phyloP scores from a whole-genome alignment of 2,113 vertebrate species.

The Pseudolaguvia tuberculata region DNA sequence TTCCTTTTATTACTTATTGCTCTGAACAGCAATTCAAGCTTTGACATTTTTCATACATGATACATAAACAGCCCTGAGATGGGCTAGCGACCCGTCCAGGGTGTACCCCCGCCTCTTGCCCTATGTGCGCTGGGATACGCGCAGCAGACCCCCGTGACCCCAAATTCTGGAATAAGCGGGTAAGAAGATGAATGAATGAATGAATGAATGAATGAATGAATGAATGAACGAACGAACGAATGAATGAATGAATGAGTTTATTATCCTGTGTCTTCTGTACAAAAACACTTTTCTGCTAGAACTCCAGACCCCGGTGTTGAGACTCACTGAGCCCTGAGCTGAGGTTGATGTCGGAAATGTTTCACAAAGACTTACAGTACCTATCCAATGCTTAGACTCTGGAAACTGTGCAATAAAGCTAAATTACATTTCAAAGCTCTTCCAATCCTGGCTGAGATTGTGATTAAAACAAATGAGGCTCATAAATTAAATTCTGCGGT shows the following conservation, averaged over 20 bases:
- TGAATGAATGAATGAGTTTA: too few species aligned
- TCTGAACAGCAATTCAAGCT: neutral
- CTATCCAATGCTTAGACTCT: conserved; percentile 50
- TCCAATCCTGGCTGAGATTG: conserved; percentile 61
- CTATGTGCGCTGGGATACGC: too few species aligned
- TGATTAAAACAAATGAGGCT: conserved; percentile 83
- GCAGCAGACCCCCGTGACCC: too few species aligned
- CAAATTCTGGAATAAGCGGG: too few species aligned
- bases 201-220: too few species aligned
- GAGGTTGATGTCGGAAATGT: conserved; percentile 5
- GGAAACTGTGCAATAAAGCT: conserved; percentile 67
- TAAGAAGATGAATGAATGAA: too few species aligned
- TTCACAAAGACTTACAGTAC: conserved; percentile 13
- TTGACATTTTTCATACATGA: neutral
- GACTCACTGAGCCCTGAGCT: conserved; percentile 13
- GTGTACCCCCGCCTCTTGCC: too few species aligned
- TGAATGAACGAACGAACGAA: too few species aligned
- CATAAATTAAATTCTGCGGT: conserved; percentile 92
- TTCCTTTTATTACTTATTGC: neutral
- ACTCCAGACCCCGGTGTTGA: neutral
- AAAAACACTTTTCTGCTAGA: neutral
- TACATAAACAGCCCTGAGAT: too few species aligned
- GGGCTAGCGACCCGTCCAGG: too few species aligned
- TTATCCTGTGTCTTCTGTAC: too few species aligned
- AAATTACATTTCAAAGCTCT: conserved; percentile 71